A percentile compares a stretch with the other conserved stretches of the same genome.
These are phyloP conservation scores for Latrodectus elegans DNA, from an alignment of 2,888 invertebrate species.

Conservation along the genomic window DNA sequence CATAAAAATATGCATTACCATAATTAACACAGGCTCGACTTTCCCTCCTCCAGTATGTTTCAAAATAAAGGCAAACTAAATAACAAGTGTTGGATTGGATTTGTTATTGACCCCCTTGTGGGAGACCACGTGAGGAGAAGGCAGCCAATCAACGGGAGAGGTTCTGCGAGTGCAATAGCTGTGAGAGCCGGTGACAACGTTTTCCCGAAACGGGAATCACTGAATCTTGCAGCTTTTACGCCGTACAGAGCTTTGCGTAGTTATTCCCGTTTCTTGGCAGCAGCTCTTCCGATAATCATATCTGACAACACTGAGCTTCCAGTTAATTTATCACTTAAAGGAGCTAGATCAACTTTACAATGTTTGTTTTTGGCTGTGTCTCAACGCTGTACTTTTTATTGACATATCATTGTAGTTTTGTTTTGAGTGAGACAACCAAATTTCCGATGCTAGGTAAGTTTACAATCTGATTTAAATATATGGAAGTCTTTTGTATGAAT, in stretches of 20 bases:
- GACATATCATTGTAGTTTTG: constrained; percentile 2
- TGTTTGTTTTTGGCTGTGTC: neutral
- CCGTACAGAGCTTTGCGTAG: constrained; percentile 30
- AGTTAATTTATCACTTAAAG: neutral
- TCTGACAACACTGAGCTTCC: neutral
- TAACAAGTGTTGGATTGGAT: constrained; percentile 11
- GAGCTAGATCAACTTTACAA: neutral
- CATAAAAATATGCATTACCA: neutral
- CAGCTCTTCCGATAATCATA: neutral
- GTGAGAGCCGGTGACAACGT: constrained; percentile 44
- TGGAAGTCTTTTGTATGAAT: no score
- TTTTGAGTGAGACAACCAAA: constrained; percentile 2
- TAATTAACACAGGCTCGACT: neutral
- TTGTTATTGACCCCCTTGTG: constrained; percentile 44
- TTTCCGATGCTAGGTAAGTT: neutral
- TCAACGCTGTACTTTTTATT: constrained; percentile 10
- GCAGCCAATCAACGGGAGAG: constrained; percentile 21
- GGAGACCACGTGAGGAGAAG: constrained; percentile 24
- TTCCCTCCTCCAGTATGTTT: neutral
- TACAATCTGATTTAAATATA: neutral
- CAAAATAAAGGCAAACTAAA: constrained; percentile 8
- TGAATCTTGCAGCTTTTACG: neutral
- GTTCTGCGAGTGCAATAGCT: constrained; percentile 23
- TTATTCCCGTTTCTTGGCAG: neutral
- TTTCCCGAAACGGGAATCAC: neutral